phyloP scores from a whole-genome alignment of 2,113 vertebrate species.

The Scophthalmus maximus region DNA sequence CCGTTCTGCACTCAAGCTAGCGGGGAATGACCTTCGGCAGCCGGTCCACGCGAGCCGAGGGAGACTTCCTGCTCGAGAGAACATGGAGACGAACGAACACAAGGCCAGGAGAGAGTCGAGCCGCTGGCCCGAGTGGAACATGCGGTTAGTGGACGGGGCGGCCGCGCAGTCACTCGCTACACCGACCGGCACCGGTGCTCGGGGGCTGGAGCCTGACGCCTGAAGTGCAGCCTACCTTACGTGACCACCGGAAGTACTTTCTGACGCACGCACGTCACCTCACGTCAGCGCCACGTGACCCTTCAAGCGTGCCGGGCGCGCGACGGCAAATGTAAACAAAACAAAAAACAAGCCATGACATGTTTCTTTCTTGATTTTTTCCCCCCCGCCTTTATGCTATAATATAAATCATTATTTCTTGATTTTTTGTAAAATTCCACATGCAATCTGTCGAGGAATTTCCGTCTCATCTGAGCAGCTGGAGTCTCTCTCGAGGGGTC shows the following conservation, averaged over 20 bases:
- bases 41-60: conserved; percentile 54
- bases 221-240: conserved; percentile 47
- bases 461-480: no score
- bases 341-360: not conserved
- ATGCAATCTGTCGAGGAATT: no score
- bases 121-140: conserved; percentile 30
- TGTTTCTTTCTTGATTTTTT: no score
- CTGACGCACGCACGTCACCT: conserved; percentile 15
- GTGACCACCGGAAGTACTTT: conserved; percentile 57
- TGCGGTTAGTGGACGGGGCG: conserved; percentile 33
- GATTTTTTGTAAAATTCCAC: no score
- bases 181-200: no score
- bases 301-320: not conserved
- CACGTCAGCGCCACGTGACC: not conserved
- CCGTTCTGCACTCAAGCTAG: conserved; percentile 9
- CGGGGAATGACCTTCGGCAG: conserved; percentile 76
- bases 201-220: no score
- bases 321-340: not conserved
- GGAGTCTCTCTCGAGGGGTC: no score
- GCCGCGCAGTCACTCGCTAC: not conserved
- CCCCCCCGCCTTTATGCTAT: no score
- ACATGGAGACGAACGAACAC: conserved; percentile 59
- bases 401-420: no score
- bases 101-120: conserved; percentile 10
- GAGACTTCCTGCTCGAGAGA: conserved; percentile 62